phyloP scores from a whole-genome alignment of 2,113 vertebrate genomes.

The Eulemur rufifrons region DNA sequence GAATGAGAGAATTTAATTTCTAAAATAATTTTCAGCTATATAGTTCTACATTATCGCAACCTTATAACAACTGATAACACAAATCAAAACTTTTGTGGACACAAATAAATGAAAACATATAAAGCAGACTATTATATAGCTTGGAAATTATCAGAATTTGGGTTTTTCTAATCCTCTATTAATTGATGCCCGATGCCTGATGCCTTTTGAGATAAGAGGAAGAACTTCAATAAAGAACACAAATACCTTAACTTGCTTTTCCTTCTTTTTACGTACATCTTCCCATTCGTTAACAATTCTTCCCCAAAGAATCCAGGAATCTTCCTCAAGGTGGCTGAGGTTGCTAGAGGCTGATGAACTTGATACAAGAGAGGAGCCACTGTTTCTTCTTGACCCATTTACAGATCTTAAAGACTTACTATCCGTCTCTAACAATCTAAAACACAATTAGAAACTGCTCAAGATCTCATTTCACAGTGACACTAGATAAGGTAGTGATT shows the following conservation, averaged over 20 bases:
- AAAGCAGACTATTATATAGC: not conserved
- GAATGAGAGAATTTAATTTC: slow-evolving; percentile 22
- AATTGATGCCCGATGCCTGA: not conserved
- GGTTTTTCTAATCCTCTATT: not conserved
- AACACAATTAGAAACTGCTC: slow-evolving; percentile 70
- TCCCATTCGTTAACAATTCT: slow-evolving; percentile 99
- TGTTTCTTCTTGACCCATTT: slow-evolving; percentile 97
- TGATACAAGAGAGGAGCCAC: slow-evolving; percentile 97
- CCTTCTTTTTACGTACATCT: slow-evolving; percentile 97
- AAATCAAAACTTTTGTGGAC: not conserved
- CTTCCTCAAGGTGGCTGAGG: slow-evolving; percentile 98
- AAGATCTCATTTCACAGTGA: slow-evolving; percentile 32
- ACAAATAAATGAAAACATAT: slow-evolving; percentile 38
- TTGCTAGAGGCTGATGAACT: slow-evolving; percentile 99
- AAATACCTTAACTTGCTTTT: slow-evolving; percentile 97
- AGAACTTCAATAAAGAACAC: slow-evolving; percentile 2
- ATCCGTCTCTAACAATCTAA: slow-evolving; percentile 97
- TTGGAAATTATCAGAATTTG: slow-evolving; percentile 8
- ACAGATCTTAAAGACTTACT: slow-evolving; percentile 97
- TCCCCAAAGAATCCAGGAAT: slow-evolving; percentile 98
- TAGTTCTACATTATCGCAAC: slow-evolving; percentile 18
- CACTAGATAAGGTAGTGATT: not conserved
- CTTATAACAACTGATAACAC: not conserved
- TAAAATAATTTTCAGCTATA: slow-evolving; percentile 30
- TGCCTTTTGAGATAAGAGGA: not conserved